phyloP scores from a whole-genome alignment of 2,797 vertebrate species.

The Argyrosomus regius region DNA sequence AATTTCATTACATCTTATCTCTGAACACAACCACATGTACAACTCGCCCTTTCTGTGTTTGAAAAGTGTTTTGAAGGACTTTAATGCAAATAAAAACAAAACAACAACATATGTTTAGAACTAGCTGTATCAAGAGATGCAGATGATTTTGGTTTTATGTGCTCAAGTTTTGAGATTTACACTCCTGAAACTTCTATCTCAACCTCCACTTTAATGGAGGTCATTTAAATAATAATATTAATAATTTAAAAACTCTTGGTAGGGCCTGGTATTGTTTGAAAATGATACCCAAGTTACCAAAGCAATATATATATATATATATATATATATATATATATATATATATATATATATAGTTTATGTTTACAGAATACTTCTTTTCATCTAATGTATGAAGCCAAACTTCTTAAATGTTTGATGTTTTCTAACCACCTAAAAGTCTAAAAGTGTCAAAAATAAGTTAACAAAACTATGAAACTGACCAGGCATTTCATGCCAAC shows the following conservation, averaged over 20 bases:
- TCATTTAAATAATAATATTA: neutral
- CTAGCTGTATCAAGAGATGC: neutral
- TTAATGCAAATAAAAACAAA: constrained; percentile 24
- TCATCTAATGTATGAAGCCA: neutral
- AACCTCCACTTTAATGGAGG: neutral
- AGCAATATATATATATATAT: neutral
- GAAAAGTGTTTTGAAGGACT: constrained; percentile 10
- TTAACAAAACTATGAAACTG: neutral
- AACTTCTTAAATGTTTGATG: neutral
- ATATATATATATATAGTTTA: too few species aligned
- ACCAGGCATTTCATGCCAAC: neutral
- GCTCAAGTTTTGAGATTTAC: neutral
- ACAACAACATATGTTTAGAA: neutral
- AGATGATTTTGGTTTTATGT: neutral
- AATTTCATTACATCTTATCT: constrained; percentile 60
- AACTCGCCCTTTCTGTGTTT: constrained; percentile 29
- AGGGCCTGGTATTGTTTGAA: neutral
- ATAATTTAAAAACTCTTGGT: too few species aligned
- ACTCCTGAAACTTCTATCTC: neutral
- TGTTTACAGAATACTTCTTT: neutral
- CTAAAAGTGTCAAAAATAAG: neutral
- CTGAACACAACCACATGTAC: constrained; percentile 50
- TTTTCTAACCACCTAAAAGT: neutral
- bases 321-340: too few species aligned
- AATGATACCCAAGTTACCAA: neutral